These are phyloP conservation scores for Heteronetta atricapilla DNA, from an alignment of 2,113 vertebrate species.

Conservation along the genomic window DNA sequence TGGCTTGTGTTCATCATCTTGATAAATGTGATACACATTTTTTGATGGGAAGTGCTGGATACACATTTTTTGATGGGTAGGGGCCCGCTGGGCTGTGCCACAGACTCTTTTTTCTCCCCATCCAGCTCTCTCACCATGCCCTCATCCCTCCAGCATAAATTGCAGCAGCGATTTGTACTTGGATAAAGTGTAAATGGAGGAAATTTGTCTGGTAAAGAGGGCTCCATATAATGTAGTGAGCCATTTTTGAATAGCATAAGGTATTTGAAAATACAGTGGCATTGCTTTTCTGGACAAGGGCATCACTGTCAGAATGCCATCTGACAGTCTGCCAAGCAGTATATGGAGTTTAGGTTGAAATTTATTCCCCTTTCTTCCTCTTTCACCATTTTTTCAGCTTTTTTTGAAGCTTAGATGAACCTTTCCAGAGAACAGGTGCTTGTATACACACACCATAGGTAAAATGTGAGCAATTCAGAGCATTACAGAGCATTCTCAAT, in stretches of 20 bases:
- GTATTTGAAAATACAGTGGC: background rate
- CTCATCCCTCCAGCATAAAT: background rate
- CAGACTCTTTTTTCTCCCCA: background rate
- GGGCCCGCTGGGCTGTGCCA: background rate
- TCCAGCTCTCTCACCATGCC: background rate
- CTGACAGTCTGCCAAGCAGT: background rate
- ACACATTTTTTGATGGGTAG: background rate
- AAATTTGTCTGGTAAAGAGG: background rate
- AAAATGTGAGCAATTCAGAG: background rate
- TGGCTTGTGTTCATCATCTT: background rate
- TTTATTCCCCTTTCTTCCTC: background rate
- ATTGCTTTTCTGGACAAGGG: background rate
- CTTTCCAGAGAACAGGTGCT: background rate
- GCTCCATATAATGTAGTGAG: background rate
- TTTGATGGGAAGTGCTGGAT: background rate
- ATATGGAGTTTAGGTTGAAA: background rate
- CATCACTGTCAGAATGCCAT: background rate
- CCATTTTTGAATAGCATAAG: background rate
- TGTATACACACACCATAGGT: background rate
- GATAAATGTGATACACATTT: background rate
- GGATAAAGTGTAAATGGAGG: background rate
- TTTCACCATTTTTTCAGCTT: background rate
- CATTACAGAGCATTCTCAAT: fast-evolving
- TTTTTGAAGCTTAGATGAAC: background rate
- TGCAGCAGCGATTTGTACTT: background rate